Conservation (phyloP, 2,113 vertebrate species). For the Thamnaconus septentrionalis region DNA sequence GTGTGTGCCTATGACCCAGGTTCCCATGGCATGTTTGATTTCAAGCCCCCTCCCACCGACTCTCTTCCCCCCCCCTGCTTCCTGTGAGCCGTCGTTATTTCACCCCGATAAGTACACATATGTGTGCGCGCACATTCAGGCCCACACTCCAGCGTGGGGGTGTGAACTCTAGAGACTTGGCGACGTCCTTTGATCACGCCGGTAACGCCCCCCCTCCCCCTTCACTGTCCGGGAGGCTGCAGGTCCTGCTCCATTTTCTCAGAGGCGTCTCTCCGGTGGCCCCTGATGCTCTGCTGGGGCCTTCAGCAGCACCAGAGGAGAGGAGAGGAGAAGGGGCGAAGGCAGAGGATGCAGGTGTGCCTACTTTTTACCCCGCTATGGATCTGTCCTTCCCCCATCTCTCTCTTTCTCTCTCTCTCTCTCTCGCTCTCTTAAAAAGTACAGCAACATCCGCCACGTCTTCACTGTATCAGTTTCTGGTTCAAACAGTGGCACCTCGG, state of each 20-base stretch:
- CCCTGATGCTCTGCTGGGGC: too few relatives aligned
- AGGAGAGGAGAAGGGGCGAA: slow-evolving; percentile 8
- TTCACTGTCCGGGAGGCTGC: slow-evolving; percentile 60
- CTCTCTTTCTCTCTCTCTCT: too few relatives aligned
- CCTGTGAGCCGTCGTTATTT: slow-evolving; percentile 71
- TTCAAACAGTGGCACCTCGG: slow-evolving; percentile 71
- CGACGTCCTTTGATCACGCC: slow-evolving; percentile 67
- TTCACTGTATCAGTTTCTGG: slow-evolving; percentile 68
- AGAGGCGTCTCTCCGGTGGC: too few relatives aligned
- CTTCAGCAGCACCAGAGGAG: too few relatives aligned
- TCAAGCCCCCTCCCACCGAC: slow-evolving; percentile 51
- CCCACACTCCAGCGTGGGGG: slow-evolving; percentile 42
- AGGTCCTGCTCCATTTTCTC: slow-evolving; percentile 28
- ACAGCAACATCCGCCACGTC: slow-evolving; percentile 48
- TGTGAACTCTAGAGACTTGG: slow-evolving; percentile 61
- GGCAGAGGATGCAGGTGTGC: slow-evolving; percentile 62
- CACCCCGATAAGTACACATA: slow-evolving; percentile 58
- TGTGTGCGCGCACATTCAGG: slow-evolving; percentile 35
- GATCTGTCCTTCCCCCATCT: slow-evolving; percentile 34
- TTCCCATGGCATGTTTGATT: slow-evolving; percentile 68
- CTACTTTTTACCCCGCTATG: slow-evolving; percentile 9
- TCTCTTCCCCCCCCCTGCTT: slow-evolving; percentile 54
- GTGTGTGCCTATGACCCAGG: slow-evolving; percentile 26
- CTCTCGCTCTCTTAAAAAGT: slow-evolving; percentile 40
- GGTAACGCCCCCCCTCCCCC: slow-evolving; percentile 49